Evolutionary conservation across 2,888 invertebrate genomes (phyloP).

Genomic region (Rhingia campestris): DNA sequence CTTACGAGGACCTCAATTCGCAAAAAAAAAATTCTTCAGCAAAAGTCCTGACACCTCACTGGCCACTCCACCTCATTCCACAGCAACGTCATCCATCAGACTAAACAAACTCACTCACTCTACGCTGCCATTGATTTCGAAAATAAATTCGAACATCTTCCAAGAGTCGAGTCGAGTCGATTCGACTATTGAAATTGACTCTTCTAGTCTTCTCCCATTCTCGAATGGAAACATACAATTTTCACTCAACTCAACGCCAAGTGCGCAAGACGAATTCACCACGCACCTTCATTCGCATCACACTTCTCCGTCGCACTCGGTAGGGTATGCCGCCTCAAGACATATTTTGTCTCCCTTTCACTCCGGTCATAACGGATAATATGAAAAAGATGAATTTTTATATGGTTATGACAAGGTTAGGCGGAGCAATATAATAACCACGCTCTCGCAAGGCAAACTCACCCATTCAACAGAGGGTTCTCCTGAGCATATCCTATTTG

Average conservation of each 20-base stretch:
- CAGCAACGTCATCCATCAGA: constrained; percentile 25
- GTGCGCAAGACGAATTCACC: constrained; percentile 41
- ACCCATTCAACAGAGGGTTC: constrained; percentile 66
- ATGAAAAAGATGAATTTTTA: constrained; percentile 75
- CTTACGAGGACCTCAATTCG: too few species aligned
- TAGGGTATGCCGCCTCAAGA: background rate
- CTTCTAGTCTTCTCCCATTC: too few species aligned
- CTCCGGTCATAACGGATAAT: constrained; percentile 62
- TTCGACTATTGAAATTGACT: too few species aligned
- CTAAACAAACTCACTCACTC: constrained; percentile 55
- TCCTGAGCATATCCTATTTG: constrained; percentile 22
- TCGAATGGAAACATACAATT: background rate
- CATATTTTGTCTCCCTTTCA: constrained; percentile 19
- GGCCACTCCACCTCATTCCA: constrained; percentile 17
- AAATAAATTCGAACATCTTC: constrained; percentile 49
- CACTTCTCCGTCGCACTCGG: constrained; percentile 11
- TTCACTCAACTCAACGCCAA: constrained; percentile 35
- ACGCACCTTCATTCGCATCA: background rate
- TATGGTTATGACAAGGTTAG: constrained; percentile 78
- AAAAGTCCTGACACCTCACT: constrained; percentile 1
- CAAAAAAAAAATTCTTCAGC: too few species aligned
- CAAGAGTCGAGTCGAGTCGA: constrained; percentile 1
- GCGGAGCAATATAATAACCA: constrained; percentile 77
- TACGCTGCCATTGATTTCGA: constrained; percentile 30
- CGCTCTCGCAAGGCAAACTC: constrained; percentile 54